Evolutionary conservation across 2,888 invertebrate genomes (phyloP).

Genomic region (Caenorhabditis sp.): DNA sequence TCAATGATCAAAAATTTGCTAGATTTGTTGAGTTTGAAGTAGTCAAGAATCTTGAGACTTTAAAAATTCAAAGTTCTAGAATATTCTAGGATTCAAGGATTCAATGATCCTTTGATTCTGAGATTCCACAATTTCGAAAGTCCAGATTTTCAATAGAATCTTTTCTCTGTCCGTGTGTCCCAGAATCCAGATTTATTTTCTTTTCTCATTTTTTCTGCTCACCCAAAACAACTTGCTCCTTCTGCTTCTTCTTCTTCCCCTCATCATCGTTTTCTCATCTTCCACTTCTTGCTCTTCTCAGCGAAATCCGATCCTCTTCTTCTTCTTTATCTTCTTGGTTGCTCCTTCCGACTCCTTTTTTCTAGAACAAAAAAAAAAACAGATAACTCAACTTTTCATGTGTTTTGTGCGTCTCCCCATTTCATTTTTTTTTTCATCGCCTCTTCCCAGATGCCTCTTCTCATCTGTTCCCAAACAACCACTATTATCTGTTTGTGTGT

Average conservation of each 20-base stretch:
- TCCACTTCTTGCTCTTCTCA: conserved; percentile 5
- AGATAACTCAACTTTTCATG: background rate
- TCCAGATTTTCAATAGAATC: background rate
- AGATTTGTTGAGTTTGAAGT: no score
- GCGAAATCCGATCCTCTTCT: conserved; percentile 10
- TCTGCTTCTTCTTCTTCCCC: no score
- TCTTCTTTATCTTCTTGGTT: conserved; percentile 33
- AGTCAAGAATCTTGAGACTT: no score
- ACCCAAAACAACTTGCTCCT: conserved; percentile 11
- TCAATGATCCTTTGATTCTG: no score
- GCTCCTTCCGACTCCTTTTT: no score
- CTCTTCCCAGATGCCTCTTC: background rate
- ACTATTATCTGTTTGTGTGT: background rate
- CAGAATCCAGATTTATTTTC: background rate
- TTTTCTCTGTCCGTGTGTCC: no score
- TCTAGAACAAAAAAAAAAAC: conserved; percentile 30
- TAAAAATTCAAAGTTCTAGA: no score
- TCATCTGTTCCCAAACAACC: background rate
- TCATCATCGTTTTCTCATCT: background rate
- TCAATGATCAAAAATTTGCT: no score
- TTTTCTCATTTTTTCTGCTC: conserved; percentile 7
- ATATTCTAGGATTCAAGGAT: no score
- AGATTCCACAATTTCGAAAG: background rate
- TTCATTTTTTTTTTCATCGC: background rate
- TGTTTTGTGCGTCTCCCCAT: conserved; percentile 3